phyloP scores from a whole-genome alignment of 92 coral and sea anemone species.

The Phenganax stokvisi region DNA sequence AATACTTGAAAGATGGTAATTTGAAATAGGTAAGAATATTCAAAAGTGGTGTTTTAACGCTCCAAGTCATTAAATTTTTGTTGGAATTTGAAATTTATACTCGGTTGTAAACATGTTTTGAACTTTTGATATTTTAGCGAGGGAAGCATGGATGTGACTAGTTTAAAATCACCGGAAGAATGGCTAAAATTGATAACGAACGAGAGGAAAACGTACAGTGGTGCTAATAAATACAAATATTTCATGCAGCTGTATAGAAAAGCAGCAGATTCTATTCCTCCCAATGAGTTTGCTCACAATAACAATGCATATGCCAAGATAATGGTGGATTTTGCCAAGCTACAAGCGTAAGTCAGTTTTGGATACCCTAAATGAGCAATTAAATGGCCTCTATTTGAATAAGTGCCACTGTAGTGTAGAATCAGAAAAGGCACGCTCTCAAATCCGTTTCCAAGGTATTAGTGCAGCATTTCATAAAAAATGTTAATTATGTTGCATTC shows the following conservation, averaged over 20 bases:
- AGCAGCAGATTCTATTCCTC: constrained; percentile 69
- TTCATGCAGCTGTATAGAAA: constrained; percentile 58
- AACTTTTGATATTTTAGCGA: background rate
- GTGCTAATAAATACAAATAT: constrained; percentile 46
- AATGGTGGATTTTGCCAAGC: constrained; percentile 80
- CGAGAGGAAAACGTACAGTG: constrained; percentile 36
- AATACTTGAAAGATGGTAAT: no score
- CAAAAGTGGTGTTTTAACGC: no score
- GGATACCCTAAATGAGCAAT: background rate
- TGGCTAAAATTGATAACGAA: constrained; percentile 69
- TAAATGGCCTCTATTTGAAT: no score
- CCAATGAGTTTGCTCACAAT: constrained; percentile 58
- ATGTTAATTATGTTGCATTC: no score
- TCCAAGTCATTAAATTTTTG: no score
- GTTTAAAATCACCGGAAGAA: constrained; percentile 65
- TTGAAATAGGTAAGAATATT: no score
- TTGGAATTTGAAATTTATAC: no score
- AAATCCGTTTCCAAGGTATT: no score
- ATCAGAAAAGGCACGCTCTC: no score
- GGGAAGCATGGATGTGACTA: constrained; percentile 14
- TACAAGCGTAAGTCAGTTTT: constrained; percentile 66
- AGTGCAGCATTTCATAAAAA: no score
- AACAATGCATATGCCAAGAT: constrained; percentile 77
- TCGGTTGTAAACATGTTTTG: background rate
- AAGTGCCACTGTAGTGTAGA: no score